A percentile compares a stretch with the other conserved stretches of the same genome.
Evolutionary conservation across 2,113 vertebrate genomes (phyloP).

Genomic region (Lota lota): DNA sequence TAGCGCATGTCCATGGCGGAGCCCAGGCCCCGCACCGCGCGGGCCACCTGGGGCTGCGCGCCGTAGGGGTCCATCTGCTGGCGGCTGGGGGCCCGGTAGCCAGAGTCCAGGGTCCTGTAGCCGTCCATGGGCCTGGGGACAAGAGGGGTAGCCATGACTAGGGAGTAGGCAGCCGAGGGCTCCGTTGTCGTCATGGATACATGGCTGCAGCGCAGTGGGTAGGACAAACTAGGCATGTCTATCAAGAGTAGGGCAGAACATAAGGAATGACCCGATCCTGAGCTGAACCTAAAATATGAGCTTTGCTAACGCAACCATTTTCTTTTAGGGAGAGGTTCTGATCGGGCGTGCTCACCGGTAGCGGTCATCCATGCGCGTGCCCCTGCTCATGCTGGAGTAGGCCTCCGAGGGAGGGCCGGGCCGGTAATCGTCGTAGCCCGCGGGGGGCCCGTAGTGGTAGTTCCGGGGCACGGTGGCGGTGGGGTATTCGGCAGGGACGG

Average conservation of each 20-base stretch:
- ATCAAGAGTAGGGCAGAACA: too few relatives aligned
- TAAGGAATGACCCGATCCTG: too few relatives aligned
- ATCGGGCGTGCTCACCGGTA: conserved; percentile 70
- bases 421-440: conserved; percentile 79
- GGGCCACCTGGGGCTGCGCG: conserved; percentile 80
- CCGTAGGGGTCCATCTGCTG: conserved; percentile 86
- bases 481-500: conserved; percentile 76
- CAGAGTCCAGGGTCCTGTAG: conserved; percentile 80
- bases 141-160: not conserved
- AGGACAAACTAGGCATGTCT: too few relatives aligned
- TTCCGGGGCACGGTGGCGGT: conserved; percentile 90
- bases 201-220: too few relatives aligned
- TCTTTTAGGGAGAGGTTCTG: too few relatives aligned
- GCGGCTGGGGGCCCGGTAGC: conserved; percentile 87
- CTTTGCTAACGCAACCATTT: too few relatives aligned
- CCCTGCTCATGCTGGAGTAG: conserved; percentile 87
- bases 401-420: conserved; percentile 74
- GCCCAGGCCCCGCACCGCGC: conserved; percentile 83
- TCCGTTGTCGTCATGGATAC: not conserved
- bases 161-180: not conserved
- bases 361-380: conserved; percentile 87
- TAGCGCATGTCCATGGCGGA: conserved; percentile 89
- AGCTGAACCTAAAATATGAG: too few relatives aligned
- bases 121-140: conserved; percentile 66
- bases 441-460: conserved; percentile 86